Percentiles rank a stretch among this genome's conserved stretches.
These are phyloP conservation scores for Beris morrisii DNA, from an alignment of 2,888 invertebrate genomes.

Conservation along the genomic window DNA sequence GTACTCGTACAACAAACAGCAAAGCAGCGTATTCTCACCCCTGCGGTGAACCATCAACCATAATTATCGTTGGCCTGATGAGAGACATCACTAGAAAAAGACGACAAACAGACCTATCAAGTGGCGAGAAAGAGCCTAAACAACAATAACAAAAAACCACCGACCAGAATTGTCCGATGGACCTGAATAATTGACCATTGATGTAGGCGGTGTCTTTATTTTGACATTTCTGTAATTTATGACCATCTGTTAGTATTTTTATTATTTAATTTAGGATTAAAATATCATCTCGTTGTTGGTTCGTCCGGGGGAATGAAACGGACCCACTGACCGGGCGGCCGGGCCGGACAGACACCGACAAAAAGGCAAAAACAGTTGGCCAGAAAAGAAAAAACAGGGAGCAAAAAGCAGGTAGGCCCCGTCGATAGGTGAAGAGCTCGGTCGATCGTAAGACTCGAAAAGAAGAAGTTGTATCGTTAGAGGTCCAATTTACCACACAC, in stretches of 20 bases:
- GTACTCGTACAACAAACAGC: background rate
- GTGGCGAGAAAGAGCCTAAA: background rate
- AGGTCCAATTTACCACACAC: constrained; percentile 24
- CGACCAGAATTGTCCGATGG: constrained; percentile 18
- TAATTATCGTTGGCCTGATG: constrained; percentile 2
- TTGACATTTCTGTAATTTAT: constrained; percentile 45
- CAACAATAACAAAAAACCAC: constrained; percentile 1
- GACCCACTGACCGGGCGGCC: background rate
- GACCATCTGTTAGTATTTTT: constrained; percentile 43
- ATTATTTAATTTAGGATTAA: constrained; percentile 39
- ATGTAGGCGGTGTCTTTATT: constrained; percentile 45
- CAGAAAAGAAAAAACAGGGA: background rate
- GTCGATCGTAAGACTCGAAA: constrained; percentile 5
- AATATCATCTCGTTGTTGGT: constrained; percentile 31
- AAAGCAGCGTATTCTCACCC: constrained; percentile 1
- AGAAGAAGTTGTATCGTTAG: background rate
- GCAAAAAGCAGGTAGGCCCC: background rate
- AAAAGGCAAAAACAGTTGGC: background rate
- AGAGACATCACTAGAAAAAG: background rate
- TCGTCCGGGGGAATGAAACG: background rate
- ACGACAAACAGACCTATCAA: background rate
- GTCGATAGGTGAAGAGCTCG: constrained; percentile 2
- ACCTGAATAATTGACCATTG: constrained; percentile 44
- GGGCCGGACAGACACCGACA: constrained; percentile 5
- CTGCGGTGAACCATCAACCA: constrained; percentile 3